Base-by-base conservation (phyloP, 2,113 vertebrate species). In the Planiliza haematocheilus region DNA sequence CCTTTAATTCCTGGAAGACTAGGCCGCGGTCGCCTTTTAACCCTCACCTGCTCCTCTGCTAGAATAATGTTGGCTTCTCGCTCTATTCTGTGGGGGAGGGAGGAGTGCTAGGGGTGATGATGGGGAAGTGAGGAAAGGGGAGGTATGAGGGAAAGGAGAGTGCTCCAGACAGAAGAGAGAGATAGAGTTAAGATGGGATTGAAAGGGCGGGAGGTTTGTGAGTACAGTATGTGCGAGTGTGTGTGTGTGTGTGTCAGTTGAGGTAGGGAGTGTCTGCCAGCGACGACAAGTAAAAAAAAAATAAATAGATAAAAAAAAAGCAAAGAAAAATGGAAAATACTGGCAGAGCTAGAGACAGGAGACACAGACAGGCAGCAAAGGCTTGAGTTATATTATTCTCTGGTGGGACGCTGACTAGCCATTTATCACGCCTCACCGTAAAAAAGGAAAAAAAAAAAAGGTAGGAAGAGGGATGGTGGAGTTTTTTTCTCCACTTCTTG, bases 1-100 rank as follows among this genome's bases (percentile, higher is more conserved):
- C 83, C 77, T 91, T 86, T 91, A 91, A 93, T 92, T 92, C 92
- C 90, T 91, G 64, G 81, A 92, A 93, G 90, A 91, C 87, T 85
- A 86, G 89, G 85, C 91, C 53, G 39, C 41, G 52, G 87, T 90
- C 78, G 88, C 88, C 91, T 92, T 91, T 92, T 91, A 91, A 93
- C 88, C 86, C 86, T 89, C 84, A 90, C 81, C 90, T 89, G 78
- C 81, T 91, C 83, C 83, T 90, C 84, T 73, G 77, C 86, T 90
- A 74, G 82, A 90, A 91, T 91, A 92, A 93, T 86, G 88, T 88
- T 87, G 89, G 82, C 80, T 89, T 84, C 81, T 77, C 73, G 70
- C 74, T 87, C 51, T 68, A 50, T 75, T 80, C 74, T 71, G 66
- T 72, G 49, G 63, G 34, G 41, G n/a, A n/a, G n/a, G 81, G 24